Evolutionary conservation across 2,888 invertebrate genomes (phyloP), one percentile per base, ranked within the genome.

Genomic region (Rhorus exstirpatorius): DNA sequence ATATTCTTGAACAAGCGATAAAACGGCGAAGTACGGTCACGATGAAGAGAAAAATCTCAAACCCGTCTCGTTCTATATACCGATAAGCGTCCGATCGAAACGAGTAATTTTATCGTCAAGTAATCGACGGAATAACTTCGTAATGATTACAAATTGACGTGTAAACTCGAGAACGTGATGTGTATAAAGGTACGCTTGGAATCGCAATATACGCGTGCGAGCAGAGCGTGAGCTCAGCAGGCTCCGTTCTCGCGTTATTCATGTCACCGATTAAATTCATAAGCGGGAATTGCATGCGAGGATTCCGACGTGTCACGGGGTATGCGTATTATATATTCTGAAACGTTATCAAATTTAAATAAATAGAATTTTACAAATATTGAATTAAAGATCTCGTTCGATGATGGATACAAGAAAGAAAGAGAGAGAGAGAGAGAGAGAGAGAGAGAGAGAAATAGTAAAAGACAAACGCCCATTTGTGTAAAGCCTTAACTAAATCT

Each of bases 131-230:
- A 83, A 81, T 86, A 86, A 87, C 86, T 86, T 84, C 72, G 77
- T 77, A 81, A 88, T 85, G 86, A 86, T 87, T 87, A 88, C 86
- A 88, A 88, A 88, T 88, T 87, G 87, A 82, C 84, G 79, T 49
- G 63, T 65, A 41, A 17, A 41, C 41, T 74, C 70, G 79, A 53
- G 53, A 44, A 63, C 38, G 53, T 12, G 38, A 41, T 12, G 71
- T 58, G 19, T 58, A 44, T 41, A 63, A 38, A 55, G 63, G 61
- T n/a, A 49, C 38, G 46, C 49, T 49, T 63, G 61, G 55, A 55
- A 75, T 68, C 61, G 61, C 74, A 61, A 79, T 58, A 55, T 17
- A 14, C 21, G 38, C 7, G 35, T 8, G 31, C 14, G 17, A 31
- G 7, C 24, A 31, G 49, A 24, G 58, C 21, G 38, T 10, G 68